These are phyloP conservation scores for Stegodyphus mimosarum DNA, from an alignment of 1,140 invertebrate species.

Conservation along the genomic window DNA sequence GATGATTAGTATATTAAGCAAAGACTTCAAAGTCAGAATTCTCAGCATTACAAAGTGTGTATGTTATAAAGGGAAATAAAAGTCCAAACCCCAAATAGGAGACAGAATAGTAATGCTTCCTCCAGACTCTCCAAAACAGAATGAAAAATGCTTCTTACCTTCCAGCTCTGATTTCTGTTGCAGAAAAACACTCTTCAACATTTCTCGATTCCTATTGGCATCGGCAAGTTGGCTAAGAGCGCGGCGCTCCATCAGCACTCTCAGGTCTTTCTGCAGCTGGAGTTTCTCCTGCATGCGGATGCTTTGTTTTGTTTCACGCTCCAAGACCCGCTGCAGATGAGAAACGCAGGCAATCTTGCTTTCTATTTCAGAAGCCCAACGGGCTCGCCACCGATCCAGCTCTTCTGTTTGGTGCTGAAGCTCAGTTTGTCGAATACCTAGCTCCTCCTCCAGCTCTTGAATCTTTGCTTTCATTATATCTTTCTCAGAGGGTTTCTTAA, in stretches of 20 bases:
- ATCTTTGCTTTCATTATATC: not conserved
- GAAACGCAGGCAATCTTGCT: constrained; percentile 1
- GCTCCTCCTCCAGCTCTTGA: constrained; percentile 3
- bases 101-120: no score
- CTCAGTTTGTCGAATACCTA: not conserved
- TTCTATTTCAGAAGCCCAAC: not conserved
- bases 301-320: not conserved
- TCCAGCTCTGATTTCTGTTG: constrained; percentile 5
- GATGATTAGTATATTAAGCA: no score
- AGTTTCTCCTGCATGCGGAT: not conserved
- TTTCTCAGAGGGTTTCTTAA: constrained; percentile 14
- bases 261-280: not conserved
- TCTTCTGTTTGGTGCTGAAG: not conserved
- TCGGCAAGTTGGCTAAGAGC: not conserved
- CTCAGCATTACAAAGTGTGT: no score
- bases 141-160: not conserved
- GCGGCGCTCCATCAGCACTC: not conserved
- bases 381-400: not conserved
- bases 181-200: not conserved
- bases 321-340: not conserved
- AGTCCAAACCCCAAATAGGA: no score
- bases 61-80: no score
- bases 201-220: not conserved
- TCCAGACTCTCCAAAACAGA: no score
- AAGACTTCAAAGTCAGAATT: no score